Percentiles rank a stretch among this genome's conserved stretches.
Conservation (phyloP, 1,140 invertebrate genomes). For the Drosophila asahinai region DNA sequence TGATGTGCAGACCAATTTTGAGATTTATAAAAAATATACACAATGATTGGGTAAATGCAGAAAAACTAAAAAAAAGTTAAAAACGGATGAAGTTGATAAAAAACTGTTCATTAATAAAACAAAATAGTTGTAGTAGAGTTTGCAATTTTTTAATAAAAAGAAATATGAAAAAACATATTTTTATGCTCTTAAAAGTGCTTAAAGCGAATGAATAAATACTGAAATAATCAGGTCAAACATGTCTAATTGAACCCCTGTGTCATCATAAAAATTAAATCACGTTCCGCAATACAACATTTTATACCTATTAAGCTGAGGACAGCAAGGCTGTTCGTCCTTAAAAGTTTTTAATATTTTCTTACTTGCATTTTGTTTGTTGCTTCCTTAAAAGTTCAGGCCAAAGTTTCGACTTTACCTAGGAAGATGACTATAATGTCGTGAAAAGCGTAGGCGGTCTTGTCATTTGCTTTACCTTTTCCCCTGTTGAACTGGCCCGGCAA, state of each 20-base stretch:
- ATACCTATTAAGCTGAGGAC: conserved; percentile 19
- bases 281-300: conserved; percentile 3
- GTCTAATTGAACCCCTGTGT: background rate
- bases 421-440: conserved; percentile 30
- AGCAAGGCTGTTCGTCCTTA: conserved; percentile 6
- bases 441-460: conserved; percentile 31
- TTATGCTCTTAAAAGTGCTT: background rate
- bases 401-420: conserved; percentile 14
- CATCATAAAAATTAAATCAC: conserved; percentile 1
- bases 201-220: background rate
- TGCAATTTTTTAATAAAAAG: background rate
- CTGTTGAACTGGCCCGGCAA: conserved; percentile 7
- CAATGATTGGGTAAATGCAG: background rate
- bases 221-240: background rate
- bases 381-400: conserved; percentile 33
- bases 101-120: background rate
- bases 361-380: conserved; percentile 39
- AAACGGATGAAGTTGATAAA: background rate
- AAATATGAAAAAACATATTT: background rate
- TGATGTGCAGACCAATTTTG: background rate
- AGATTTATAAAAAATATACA: background rate
- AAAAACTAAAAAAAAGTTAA: background rate
- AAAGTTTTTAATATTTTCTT: conserved; percentile 43
- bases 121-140: background rate
- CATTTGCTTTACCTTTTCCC: conserved; percentile 17